Conservation (phyloP, 2,113 vertebrate species). For the Osmerus mordax region DNA sequence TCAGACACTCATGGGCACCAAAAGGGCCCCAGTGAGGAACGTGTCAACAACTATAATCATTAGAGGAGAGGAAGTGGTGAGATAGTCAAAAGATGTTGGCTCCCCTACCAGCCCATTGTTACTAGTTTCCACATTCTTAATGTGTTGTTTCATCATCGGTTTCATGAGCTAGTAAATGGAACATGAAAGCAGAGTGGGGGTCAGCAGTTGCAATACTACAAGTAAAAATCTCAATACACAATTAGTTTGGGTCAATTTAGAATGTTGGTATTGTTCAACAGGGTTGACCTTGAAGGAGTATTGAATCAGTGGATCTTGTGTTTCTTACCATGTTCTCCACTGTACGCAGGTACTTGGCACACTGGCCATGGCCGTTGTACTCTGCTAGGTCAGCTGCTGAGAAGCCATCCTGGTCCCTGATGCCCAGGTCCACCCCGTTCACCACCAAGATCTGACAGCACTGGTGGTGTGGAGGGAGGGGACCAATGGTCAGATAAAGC, state of each 20-base stretch:
- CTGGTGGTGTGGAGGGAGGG: constrained; percentile 54
- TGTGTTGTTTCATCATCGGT: not conserved
- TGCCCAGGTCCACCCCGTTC: constrained; percentile 85
- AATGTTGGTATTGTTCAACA: too few species aligned
- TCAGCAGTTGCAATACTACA: too few species aligned
- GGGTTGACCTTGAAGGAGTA: not conserved
- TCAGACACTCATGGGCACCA: constrained; percentile 8
- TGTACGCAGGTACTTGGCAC: constrained; percentile 91
- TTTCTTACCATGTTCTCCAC: constrained; percentile 91
- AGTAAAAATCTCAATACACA: too few species aligned
- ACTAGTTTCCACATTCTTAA: not conserved
- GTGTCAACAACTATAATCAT: constrained; percentile 21
- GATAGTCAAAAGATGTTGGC: constrained; percentile 12
- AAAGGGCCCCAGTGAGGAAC: constrained; percentile 7
- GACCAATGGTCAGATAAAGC: not conserved
- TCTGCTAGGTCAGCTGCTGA: constrained; percentile 89
- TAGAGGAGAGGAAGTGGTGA: constrained; percentile 26
- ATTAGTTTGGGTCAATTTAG: too few species aligned
- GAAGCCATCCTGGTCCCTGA: constrained; percentile 88
- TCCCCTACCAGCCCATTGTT: constrained; percentile 4
- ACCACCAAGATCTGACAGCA: constrained; percentile 98
- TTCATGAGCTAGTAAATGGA: too few species aligned
- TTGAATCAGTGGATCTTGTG: constrained; percentile 9
- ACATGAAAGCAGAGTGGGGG: not conserved
- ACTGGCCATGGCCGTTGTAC: constrained; percentile 89